These are phyloP conservation scores for Neosilurus hyrtlii DNA, from an alignment of 2,797 vertebrate genomes.

Conservation along the genomic window DNA sequence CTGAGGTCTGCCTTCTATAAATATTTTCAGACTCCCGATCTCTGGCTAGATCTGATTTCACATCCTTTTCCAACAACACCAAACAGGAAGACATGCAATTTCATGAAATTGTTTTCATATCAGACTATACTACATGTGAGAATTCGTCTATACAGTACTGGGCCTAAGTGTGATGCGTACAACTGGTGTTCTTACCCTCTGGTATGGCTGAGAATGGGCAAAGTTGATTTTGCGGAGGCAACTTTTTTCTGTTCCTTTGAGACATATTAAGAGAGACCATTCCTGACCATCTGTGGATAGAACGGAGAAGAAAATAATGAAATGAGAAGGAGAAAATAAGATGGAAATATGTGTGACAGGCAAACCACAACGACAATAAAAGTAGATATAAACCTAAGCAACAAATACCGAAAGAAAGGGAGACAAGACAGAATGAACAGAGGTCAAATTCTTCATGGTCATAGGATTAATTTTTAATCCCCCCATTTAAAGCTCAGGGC, in stretches of 20 bases:
- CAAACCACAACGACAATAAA: neutral
- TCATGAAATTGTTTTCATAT: neutral
- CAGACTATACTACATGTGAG: neutral
- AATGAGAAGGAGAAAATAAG: neutral
- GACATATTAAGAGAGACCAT: constrained; percentile 86
- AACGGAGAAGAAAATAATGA: constrained; percentile 13
- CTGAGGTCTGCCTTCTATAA: constrained; percentile 49
- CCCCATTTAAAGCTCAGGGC: neutral
- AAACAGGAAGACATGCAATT: constrained; percentile 16
- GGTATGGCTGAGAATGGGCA: constrained; percentile 70
- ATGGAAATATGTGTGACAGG: neutral
- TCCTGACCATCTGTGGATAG: constrained; percentile 59
- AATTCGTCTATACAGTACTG: neutral
- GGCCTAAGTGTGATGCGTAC: neutral
- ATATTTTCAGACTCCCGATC: constrained; percentile 46
- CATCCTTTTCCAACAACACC: constrained; percentile 31
- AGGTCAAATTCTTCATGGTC: constrained; percentile 9
- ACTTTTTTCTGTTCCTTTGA: constrained; percentile 70
- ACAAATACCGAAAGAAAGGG: neutral
- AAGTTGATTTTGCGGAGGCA: constrained; percentile 77
- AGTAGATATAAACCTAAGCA: constrained; percentile 5
- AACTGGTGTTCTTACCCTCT: constrained; percentile 74
- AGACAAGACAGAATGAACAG: neutral
- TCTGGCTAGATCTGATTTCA: constrained; percentile 49
- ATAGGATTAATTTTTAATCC: neutral